These are phyloP conservation scores for Pseudochromis fuscus DNA, from an alignment of 2,797 vertebrate genomes.

Conservation along the genomic window DNA sequence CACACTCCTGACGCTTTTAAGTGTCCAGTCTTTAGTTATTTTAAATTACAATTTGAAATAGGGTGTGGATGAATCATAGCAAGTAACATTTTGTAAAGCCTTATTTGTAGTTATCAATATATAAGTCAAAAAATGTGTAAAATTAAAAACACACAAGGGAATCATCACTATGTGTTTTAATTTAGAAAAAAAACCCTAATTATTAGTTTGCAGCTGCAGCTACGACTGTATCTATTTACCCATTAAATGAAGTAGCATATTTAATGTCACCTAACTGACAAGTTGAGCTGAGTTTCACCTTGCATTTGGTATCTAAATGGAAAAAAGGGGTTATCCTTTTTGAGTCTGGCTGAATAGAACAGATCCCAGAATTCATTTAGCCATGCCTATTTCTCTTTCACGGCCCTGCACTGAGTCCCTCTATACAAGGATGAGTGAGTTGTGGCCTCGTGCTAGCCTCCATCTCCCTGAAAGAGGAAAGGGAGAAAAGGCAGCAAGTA, in stretches of 20 bases:
- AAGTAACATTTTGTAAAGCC: conserved; percentile 30
- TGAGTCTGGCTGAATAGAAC: conserved; percentile 73
- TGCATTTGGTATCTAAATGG: conserved; percentile 68
- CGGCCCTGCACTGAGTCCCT: conserved; percentile 64
- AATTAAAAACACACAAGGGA: not conserved
- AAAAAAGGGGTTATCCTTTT: conserved; percentile 74
- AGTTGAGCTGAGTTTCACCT: conserved; percentile 68
- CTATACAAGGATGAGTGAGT: conserved; percentile 80
- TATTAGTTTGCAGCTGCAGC: conserved; percentile 42
- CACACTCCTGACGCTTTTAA: conserved; percentile 19
- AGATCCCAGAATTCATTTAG: conserved; percentile 80
- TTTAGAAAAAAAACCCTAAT: conserved; percentile 41
- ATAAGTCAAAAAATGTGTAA: conserved; percentile 9
- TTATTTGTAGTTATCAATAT: conserved; percentile 33
- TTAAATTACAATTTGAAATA: conserved; percentile 11
- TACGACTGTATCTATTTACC: conserved; percentile 46
- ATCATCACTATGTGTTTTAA: not conserved
- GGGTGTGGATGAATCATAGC: conserved; percentile 16
- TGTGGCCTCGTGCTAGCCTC: conserved; percentile 80
- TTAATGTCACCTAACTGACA: conserved; percentile 65
- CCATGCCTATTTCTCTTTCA: conserved; percentile 75
- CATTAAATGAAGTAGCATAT: conserved; percentile 54
- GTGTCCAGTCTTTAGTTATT: conserved; percentile 7
- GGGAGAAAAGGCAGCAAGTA: conserved; percentile 79
- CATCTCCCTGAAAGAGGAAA: conserved; percentile 75